Conservation (phyloP, 2,797 vertebrate species). For the Passerculus sandwichensis region DNA sequence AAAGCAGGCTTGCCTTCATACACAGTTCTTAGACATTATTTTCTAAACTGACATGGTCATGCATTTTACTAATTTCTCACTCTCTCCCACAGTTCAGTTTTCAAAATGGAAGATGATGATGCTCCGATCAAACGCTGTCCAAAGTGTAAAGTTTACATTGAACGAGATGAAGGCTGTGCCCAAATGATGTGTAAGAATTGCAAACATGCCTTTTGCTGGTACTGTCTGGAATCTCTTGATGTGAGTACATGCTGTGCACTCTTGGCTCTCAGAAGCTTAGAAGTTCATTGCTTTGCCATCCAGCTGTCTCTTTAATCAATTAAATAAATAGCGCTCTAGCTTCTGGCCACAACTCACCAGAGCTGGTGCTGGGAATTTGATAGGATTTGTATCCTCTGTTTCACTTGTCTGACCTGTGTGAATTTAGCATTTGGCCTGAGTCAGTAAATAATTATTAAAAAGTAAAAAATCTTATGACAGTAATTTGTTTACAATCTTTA, state of each 20-base stretch:
- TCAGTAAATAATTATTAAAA: not conserved
- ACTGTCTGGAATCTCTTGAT: constrained; percentile 97
- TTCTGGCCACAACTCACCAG: not conserved
- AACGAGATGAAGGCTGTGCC: constrained; percentile 96
- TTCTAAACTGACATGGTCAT: not conserved
- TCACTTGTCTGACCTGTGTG: not conserved
- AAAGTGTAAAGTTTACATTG: constrained; percentile 98
- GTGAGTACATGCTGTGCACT: constrained; percentile 81
- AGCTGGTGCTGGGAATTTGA: not conserved
- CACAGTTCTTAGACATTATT: not conserved
- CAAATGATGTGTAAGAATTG: constrained; percentile 99
- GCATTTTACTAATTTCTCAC: not conserved
- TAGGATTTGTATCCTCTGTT: not conserved
- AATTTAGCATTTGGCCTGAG: not conserved
- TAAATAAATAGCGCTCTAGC: not conserved
- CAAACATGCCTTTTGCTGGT: constrained; percentile 99
- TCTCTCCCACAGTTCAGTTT: constrained; percentile 68
- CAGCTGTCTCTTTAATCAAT: not conserved
- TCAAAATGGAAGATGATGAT: constrained; percentile 83
- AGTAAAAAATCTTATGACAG: not conserved
- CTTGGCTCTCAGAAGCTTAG: not conserved
- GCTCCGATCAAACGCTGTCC: constrained; percentile 98
- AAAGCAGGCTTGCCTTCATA: not conserved
- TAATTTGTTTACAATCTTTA: not conserved
- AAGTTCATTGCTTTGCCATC: not conserved